Conservation (phyloP, 2,797 vertebrate genomes). For the Megalops cyprinoides region DNA sequence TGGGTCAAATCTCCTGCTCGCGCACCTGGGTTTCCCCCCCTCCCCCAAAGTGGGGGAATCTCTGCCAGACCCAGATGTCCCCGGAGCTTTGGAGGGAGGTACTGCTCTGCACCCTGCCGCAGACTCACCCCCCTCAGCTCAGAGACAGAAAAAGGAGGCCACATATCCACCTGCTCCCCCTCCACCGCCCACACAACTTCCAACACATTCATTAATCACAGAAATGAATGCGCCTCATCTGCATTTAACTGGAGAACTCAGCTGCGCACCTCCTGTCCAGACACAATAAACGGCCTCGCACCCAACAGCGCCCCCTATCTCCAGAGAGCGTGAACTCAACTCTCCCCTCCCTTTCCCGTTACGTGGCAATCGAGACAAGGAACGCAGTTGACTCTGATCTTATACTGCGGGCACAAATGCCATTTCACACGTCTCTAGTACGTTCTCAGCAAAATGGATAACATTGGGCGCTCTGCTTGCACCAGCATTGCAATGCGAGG, state of each 20-base stretch:
- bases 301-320: constrained; percentile 3
- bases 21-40: background rate
- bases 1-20: background rate
- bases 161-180: constrained; percentile 7
- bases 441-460: too few species aligned
- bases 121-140: background rate
- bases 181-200: background rate
- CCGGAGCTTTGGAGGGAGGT: background rate
- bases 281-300: background rate
- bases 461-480: too few species aligned
- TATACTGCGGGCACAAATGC: too few species aligned
- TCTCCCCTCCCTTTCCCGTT: too few species aligned
- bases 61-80: too few species aligned
- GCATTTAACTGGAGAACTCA: constrained; percentile 28
- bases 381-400: too few species aligned
- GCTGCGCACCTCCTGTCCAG: background rate
- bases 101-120: background rate
- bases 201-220: constrained; percentile 44
- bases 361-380: too few species aligned
- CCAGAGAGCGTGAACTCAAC: background rate
- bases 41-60: background rate
- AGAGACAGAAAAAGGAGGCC: constrained; percentile 34
- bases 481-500: too few species aligned
- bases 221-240: constrained; percentile 37
- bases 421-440: too few species aligned